These are phyloP conservation scores for Plemyria rubiginata DNA, from an alignment of 2,888 invertebrate species.

Conservation along the genomic window DNA sequence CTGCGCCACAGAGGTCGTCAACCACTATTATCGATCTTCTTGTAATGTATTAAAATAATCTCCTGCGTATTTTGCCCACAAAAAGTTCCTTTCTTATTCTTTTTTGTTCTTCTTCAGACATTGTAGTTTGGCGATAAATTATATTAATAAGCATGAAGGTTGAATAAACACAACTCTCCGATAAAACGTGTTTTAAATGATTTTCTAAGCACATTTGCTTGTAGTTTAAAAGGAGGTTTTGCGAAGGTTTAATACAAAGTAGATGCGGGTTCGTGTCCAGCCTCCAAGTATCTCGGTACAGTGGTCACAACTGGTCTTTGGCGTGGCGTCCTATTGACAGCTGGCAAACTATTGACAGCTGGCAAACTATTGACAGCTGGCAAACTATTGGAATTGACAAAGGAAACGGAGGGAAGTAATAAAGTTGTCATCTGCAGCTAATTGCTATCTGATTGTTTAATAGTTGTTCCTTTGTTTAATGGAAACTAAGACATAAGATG, in stretches of 20 bases:
- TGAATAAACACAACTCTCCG: constrained; percentile 68
- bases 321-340: constrained; percentile 57
- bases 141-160: constrained; percentile 58
- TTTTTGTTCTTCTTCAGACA: constrained; percentile 54
- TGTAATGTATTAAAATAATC: constrained; percentile 79
- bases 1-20: too few relatives aligned
- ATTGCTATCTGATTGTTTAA: constrained; percentile 35
- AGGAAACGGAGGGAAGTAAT: constrained; percentile 57
- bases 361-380: constrained; percentile 56
- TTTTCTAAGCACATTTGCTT: constrained; percentile 67
- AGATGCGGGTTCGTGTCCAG: constrained; percentile 77
- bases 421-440: constrained; percentile 34
- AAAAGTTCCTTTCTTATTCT: constrained; percentile 48
- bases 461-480: constrained; percentile 42
- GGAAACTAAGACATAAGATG: constrained; percentile 6
- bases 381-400: constrained; percentile 61
- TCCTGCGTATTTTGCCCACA: constrained; percentile 48
- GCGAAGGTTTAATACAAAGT: constrained; percentile 63
- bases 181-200: constrained; percentile 46
- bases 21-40: constrained; percentile 63
- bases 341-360: constrained; percentile 54
- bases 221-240: constrained; percentile 71
- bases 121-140: constrained; percentile 49
- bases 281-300: constrained; percentile 80
- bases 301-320: constrained; percentile 70